Evolutionary conservation across 1,140 invertebrate species (phyloP).

Genomic region (Drosophila sucinea): DNA sequence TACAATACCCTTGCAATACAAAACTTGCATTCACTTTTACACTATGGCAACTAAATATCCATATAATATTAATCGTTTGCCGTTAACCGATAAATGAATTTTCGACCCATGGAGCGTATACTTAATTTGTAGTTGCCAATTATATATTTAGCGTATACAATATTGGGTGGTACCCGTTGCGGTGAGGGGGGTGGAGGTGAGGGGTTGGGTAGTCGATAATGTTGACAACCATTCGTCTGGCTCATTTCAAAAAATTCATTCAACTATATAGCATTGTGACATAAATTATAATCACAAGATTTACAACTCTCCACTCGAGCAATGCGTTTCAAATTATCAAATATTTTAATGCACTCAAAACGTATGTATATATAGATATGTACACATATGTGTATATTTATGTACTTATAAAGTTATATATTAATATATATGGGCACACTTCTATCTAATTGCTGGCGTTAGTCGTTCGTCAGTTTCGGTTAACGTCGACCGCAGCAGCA

Average conservation of each 20-base stretch:
- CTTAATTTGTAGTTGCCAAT: background rate
- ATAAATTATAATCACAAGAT: slow-evolving; percentile 29
- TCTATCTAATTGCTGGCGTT: slow-evolving; percentile 43
- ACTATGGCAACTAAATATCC: background rate
- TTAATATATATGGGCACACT: slow-evolving; percentile 53
- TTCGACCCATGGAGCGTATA: no score
- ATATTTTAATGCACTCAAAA: slow-evolving; percentile 53
- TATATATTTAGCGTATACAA: background rate
- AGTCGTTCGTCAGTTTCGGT: slow-evolving; percentile 6
- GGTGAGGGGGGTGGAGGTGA: background rate
- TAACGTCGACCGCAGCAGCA: background rate
- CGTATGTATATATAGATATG: slow-evolving; percentile 13
- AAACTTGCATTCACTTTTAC: background rate
- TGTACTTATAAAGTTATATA: background rate
- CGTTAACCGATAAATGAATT: no score
- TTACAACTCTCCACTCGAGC: slow-evolving; percentile 45
- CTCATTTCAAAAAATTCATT: background rate
- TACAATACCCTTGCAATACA: background rate
- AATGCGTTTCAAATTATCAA: slow-evolving; percentile 66
- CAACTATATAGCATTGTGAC: slow-evolving; percentile 1
- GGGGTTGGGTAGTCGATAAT: background rate
- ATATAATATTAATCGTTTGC: no score
- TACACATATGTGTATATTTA: background rate
- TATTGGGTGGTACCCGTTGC: background rate
- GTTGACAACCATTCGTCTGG: background rate